Percentiles rank a stretch among this genome's conserved stretches.
Conservation (phyloP, 2,113 vertebrate species). For the Noturus placidus region DNA sequence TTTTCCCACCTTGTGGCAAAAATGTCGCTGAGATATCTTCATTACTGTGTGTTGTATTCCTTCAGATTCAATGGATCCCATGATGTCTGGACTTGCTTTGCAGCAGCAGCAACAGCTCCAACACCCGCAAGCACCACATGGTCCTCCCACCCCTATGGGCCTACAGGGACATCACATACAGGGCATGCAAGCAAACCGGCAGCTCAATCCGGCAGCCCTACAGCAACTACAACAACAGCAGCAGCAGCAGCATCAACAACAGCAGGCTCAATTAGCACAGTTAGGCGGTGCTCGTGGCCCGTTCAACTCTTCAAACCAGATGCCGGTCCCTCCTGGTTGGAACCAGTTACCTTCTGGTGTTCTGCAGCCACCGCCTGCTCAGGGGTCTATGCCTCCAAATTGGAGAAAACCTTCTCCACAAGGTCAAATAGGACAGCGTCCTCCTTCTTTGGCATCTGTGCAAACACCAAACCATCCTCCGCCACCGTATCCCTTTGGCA, state of each 20-base stretch:
- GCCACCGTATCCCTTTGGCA: conserved; percentile 96
- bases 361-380: conserved; percentile 83
- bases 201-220: conserved; percentile 85
- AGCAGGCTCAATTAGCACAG: conserved; percentile 72
- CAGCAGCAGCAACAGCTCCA: conserved; percentile 76
- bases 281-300: conserved; percentile 80
- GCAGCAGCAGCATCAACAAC: conserved; percentile 67
- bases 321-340: conserved; percentile 90
- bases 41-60: conserved; percentile 42
- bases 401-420: conserved; percentile 93
- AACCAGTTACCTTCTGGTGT: conserved; percentile 90
- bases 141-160: conserved; percentile 80
- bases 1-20: not conserved
- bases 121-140: conserved; percentile 81
- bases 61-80: conserved; percentile 88
- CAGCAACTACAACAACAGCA: conserved; percentile 86
- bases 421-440: conserved; percentile 82
- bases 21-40: not conserved
- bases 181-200: conserved; percentile 83
- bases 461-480: conserved; percentile 96
- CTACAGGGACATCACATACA: conserved; percentile 91
- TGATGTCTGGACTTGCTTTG: conserved; percentile 85
- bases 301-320: conserved; percentile 87
- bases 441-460: conserved; percentile 87
- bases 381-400: conserved; percentile 77